phyloP scores from a whole-genome alignment of 2,797 vertebrate species.

The Myotis planiceps region DNA sequence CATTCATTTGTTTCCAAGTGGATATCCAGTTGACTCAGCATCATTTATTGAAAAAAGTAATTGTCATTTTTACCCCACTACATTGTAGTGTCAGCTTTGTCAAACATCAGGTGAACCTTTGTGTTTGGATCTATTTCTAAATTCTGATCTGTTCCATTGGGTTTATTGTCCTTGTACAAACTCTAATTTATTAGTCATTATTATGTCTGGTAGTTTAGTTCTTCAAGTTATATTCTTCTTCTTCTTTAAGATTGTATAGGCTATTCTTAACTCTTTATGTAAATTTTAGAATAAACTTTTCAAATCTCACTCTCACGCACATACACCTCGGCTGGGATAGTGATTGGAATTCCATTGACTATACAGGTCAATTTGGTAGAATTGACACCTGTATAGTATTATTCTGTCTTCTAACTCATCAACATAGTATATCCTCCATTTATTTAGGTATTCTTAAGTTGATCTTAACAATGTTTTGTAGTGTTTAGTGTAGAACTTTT shows the following conservation, averaged over 20 bases:
- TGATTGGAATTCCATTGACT: not conserved
- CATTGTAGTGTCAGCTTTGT: slow-evolving; percentile 54
- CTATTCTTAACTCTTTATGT: slow-evolving; percentile 26
- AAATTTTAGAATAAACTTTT: slow-evolving; percentile 33
- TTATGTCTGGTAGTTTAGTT: not conserved
- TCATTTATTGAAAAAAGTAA: slow-evolving; percentile 70
- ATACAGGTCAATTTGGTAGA: not conserved
- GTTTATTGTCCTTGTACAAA: slow-evolving; percentile 31
- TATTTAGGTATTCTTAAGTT: slow-evolving; percentile 2
- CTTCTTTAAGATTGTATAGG: not conserved
- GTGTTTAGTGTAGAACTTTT: not conserved
- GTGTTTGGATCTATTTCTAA: slow-evolving; percentile 52
- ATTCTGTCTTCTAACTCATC: not conserved
- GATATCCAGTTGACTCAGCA: slow-evolving; percentile 68
- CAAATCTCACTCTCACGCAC: not conserved
- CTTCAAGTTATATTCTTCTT: slow-evolving; percentile 17
- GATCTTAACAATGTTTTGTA: not conserved
- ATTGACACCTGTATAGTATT: not conserved
- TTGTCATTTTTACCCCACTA: slow-evolving; percentile 49
- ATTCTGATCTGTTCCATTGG: slow-evolving; percentile 31
- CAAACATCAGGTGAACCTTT: slow-evolving; percentile 50
- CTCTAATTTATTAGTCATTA: slow-evolving; percentile 8
- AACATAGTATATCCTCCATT: not conserved
- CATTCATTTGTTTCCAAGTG: slow-evolving; percentile 73
- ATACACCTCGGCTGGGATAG: not conserved